Base-by-base conservation (phyloP, 1,140 invertebrate genomes). In the Amyelois transitella region DNA sequence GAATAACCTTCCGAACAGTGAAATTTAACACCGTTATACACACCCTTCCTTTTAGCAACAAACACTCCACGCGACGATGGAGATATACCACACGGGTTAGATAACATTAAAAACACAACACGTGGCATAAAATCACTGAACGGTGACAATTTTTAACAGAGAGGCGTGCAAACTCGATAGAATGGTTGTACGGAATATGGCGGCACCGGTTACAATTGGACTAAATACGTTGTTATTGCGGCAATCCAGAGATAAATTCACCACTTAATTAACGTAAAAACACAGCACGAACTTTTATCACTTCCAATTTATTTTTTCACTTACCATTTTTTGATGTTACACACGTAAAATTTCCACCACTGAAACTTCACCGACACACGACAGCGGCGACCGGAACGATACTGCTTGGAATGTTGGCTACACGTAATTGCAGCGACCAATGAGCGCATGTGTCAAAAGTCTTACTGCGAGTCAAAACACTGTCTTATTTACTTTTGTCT, bases 301-400 rank as follows among this genome's bases (percentile, higher is more conserved):
- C 81, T 85, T 60, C 51, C 75, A 76, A 73, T 78, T 74, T 74
- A 77, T 75, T 66, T 73, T 62, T 77, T 72, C 69, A 88, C 85
- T 88, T 88, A 88, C 85, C 85, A 88, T 88, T 88, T 86, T 88
- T 76, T 82, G 81, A 86, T 83, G 81, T 85, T 86, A 86, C 52
- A 72, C 77, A 85, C 85, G 85, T 85, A 86, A 88, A 85, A 85
- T 77, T 78, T 82, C 69, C 80, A 88, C 79, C 79, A 88, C 78
- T 86, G 6, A 76, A 57, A 86, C 66, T 86, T 85, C 81, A 86
- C 81, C 80, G 76, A 86, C 77, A 79, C 75, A 83, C 80, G 80
- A 82, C 85, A 81, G 77, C 77, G 81, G 81, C 81, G 77, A 88
- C 85, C 82, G 85, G 81, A 86, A 88, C 81, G 80, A 85, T 73